Base-by-base conservation (phyloP, 2,888 invertebrate genomes). In the Antheraea assamensis region DNA sequence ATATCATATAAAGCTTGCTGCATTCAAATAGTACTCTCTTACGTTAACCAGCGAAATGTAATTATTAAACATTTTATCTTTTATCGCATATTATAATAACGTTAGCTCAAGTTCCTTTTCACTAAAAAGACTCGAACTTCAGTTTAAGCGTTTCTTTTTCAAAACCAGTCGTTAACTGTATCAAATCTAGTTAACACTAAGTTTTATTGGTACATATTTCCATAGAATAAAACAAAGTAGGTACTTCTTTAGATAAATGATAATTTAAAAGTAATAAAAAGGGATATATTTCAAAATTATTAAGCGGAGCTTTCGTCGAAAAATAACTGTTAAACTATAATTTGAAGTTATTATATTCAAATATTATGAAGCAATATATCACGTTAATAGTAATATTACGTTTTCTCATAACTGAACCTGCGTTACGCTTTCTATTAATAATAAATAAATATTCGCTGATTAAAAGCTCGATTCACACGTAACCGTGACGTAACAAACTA, bases 1-100 rank as follows among this genome's bases (percentile, higher is more conserved):
- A 88, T 87, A 84, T n/a, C n/a, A n/a, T 86, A 88, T 90, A 90
- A 90, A 91, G 88, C 88, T 90, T 89, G 83, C 82, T 88, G 87
- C 84, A 87, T 87, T 86, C 83, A 87, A 79, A 58, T 81, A 76
- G 74, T 64, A 66, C 71, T 79, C 81, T 82, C 82, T 81, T 76
- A 80, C 76, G 77, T 80, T 80, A 77, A 80, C 82, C 88, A 87
- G 85, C 85, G 85, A 88, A 87, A 82, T 27, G 80, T n/a, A 47
- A 31, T 19, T 27, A 30, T 27, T 1, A 64, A 30, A 17, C 19
- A 3, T 30, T 30, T 61, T 24, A 52, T 55, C 4, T 30, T 15
- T 27, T 17, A 15, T 27, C 27, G 27, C 4, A 19, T 64, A 64
- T 64, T 27, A 64, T 35, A 7, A 35, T 35, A 68, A 68, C 31